Base-by-base conservation (phyloP, 2,888 invertebrate genomes). In the Hanleya hanleyi region DNA sequence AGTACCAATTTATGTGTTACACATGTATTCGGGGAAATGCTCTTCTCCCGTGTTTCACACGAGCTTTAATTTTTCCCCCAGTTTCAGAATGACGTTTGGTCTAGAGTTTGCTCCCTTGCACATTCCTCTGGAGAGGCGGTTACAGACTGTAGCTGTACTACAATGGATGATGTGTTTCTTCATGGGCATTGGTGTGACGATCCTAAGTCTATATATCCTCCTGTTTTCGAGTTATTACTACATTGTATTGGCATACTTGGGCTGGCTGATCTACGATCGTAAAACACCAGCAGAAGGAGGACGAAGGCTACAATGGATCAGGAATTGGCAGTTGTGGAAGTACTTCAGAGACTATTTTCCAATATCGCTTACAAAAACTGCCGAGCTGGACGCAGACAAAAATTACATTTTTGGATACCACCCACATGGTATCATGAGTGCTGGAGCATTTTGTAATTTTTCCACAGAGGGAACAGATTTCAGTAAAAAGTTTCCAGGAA, bases 361-460 rank as follows among this genome's bases (percentile, higher is more conserved):
- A 0, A 91, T 96, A 33, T 93, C 93, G 74, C 91, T 98, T 57
- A 93, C 96, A 1, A 96, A 96, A 90, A 96, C 96, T 0, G 93
- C 92, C 0, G 96, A 97, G 1, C 88, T 98, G 70, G 94, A 95
- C 83, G 94, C 96, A 0, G 91, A 93, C 38, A 93, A 92, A 83
- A 96, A 96, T 90, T 98, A 98, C 87, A 92, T 98, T 29, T 86
- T 91, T 73, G 96, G 96, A 6, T 94, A 94, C 74, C 97, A 96
- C 90, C 98, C 98, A 0, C 98, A 99, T 90, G 98, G 98, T 0
- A 92, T 97, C 0, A 92, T 98, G 22, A 94, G 95, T 65, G 93
- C 94, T 33, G 97, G 97, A 0, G 93, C 94, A 0, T 95, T 96
- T 80, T 93, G 93, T 0, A 94, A 95, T 51, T 97, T 98, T 91